Percentiles rank a stretch among this genome's conserved stretches.
Conservation (phyloP, 2,888 invertebrate species). For the Zhuqinia jingwanae region DNA sequence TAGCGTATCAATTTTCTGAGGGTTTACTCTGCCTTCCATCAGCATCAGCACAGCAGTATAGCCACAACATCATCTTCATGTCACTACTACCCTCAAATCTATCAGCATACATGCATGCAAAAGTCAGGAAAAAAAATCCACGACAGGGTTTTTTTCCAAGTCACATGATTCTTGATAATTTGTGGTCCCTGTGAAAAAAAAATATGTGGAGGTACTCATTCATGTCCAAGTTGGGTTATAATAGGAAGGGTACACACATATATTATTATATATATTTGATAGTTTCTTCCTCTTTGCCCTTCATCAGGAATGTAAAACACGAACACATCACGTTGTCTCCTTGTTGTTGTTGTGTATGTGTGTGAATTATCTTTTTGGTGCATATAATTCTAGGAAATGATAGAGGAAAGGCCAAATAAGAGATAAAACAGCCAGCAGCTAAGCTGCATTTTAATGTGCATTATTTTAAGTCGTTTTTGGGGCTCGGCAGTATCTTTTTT, state of each 20-base stretch:
- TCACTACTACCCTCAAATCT: constrained; percentile 33
- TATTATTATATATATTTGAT: no score
- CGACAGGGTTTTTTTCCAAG: constrained; percentile 37
- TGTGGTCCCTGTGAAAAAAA: not conserved
- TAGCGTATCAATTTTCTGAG: constrained; percentile 23
- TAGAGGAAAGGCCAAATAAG: constrained; percentile 4
- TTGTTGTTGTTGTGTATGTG: not conserved
- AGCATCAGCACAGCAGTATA: not conserved
- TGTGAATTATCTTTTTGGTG: not conserved
- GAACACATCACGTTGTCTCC: constrained; percentile 6
- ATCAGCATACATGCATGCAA: not conserved
- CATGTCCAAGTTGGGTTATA: constrained; percentile 9
- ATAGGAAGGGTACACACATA: no score
- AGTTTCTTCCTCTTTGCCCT: constrained; percentile 15
- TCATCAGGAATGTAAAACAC: constrained; percentile 26
- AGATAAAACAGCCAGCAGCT: no score
- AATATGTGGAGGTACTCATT: constrained; percentile 28
- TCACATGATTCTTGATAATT: constrained; percentile 18
- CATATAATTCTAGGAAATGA: constrained; percentile 29
- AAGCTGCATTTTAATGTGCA: not conserved
- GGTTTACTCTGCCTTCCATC: constrained; percentile 24
- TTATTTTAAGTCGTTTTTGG: not conserved
- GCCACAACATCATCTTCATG: not conserved
- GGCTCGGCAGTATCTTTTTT: constrained; percentile 1
- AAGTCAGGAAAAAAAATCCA: constrained; percentile 28